Base-by-base conservation (phyloP, 2,113 vertebrate genomes). In the Corydoras maculifer region DNA sequence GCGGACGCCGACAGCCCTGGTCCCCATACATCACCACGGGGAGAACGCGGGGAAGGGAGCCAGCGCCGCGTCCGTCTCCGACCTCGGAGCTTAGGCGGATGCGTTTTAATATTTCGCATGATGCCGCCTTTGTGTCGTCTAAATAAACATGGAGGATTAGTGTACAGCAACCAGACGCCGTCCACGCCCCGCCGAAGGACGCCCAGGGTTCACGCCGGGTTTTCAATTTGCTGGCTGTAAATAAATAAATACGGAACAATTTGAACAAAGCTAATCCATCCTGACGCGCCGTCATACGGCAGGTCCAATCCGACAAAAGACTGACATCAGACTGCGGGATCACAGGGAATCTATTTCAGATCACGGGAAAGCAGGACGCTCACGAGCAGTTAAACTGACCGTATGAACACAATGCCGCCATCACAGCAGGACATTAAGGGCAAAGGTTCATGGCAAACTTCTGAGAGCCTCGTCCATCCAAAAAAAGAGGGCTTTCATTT, bases 1-100 rank as follows among this genome's bases (percentile, higher is more conserved):
- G 18, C 84, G 85, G 80, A 81, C 88, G 85, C 84, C 92, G 93
- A 92, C 91, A 93, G 91, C 89, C 91, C 86, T 87, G 88, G 88
- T 86, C 79, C 75, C 89, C 87, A 88, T 91, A 79, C 83, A 81
- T 82, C 62, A 25, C 72, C 72, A 66, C 73, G 74, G 83, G 83
- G 81, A 79, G 75, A 13, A n/a, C 54, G 13, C 4, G 10, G 54
- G 54, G 3, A n/a, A 13, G 1, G 13, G 12, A 57, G 14, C 54
- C 12, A 3, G 54, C 51, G 78, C 73, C 65, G 67, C 72, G 81
- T 79, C 70, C 82, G 84, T 83, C 80, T 84, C 48, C 75, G 74
- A 68, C 81, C 74, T 85, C 80, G 78, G 68, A 76, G 80, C 77
- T 63, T 71, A 79, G 80, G 79, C 79, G 82, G 77, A 70, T 69